These are phyloP conservation scores for Picus viridis DNA, from an alignment of 2,797 vertebrate genomes.

Conservation along the genomic window DNA sequence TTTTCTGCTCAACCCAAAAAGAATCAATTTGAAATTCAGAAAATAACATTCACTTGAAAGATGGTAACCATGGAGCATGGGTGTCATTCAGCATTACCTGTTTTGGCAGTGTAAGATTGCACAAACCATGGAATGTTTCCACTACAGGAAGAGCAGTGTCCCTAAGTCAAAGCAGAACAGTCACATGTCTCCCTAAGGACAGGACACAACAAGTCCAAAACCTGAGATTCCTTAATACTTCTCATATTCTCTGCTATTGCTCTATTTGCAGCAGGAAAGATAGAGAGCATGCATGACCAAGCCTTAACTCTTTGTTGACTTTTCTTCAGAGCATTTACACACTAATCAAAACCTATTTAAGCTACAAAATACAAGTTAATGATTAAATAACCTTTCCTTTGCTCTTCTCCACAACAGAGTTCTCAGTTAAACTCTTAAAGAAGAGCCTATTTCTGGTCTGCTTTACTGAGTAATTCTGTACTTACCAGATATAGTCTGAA, in stretches of 20 bases:
- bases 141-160: neutral
- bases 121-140: neutral
- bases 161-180: neutral
- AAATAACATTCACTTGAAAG: neutral
- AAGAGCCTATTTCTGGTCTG: neutral
- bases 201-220: neutral
- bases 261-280: neutral
- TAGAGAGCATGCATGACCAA: neutral
- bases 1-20: constrained; percentile 41
- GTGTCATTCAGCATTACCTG: neutral
- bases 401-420: neutral
- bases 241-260: neutral
- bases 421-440: neutral
- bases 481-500: neutral
- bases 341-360: neutral
- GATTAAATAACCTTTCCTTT: neutral
- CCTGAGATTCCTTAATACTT: neutral
- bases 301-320: neutral
- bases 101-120: neutral
- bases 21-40: constrained; percentile 43
- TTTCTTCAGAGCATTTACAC: neutral
- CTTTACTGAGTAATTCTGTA: neutral
- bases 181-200: neutral
- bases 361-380: neutral
- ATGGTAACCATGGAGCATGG: neutral